phyloP scores from a whole-genome alignment of 1,140 invertebrate genomes.

The Drosophila miranda region DNA sequence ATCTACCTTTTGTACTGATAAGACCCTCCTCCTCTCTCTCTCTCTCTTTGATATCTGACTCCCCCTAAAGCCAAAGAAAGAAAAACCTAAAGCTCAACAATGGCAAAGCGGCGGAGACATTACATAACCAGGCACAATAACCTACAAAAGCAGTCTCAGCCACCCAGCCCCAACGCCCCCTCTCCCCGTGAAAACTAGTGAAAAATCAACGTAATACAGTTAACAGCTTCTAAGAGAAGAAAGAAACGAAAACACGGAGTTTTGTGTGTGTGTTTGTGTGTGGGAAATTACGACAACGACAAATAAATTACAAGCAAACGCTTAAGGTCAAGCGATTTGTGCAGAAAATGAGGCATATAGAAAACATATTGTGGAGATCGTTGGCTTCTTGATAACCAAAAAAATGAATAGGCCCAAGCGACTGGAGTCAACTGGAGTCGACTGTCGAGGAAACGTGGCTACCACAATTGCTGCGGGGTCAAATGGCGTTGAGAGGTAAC shows the following conservation, averaged over 20 bases:
- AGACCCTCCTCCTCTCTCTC: constrained; percentile 24
- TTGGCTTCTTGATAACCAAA: constrained; percentile 66
- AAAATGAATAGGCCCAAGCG: constrained; percentile 63
- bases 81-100: constrained; percentile 55
- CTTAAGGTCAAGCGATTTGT: constrained; percentile 78
- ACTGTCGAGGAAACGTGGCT: constrained; percentile 63
- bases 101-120: constrained; percentile 48
- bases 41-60: background rate
- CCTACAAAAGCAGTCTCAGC: constrained; percentile 56
- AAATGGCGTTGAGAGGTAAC: constrained; percentile 76
- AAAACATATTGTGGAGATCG: constrained; percentile 71
- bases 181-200: constrained; percentile 11
- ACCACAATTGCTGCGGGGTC: constrained; percentile 68
- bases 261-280: constrained; percentile 26
- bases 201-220: constrained; percentile 70
- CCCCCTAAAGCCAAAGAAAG: constrained; percentile 22
- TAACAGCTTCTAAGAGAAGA: constrained; percentile 62
- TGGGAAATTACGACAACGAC: constrained; percentile 72
- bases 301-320: constrained; percentile 76
- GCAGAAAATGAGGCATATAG: constrained; percentile 78
- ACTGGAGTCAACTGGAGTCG: constrained; percentile 15
- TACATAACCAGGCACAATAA: constrained; percentile 69
- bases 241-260: constrained; percentile 22
- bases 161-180: constrained; percentile 41
- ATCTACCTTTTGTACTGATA: constrained; percentile 56